These are phyloP conservation scores for Phyllotreta cruciferae DNA, from an alignment of 2,888 invertebrate species.

Conservation along the genomic window DNA sequence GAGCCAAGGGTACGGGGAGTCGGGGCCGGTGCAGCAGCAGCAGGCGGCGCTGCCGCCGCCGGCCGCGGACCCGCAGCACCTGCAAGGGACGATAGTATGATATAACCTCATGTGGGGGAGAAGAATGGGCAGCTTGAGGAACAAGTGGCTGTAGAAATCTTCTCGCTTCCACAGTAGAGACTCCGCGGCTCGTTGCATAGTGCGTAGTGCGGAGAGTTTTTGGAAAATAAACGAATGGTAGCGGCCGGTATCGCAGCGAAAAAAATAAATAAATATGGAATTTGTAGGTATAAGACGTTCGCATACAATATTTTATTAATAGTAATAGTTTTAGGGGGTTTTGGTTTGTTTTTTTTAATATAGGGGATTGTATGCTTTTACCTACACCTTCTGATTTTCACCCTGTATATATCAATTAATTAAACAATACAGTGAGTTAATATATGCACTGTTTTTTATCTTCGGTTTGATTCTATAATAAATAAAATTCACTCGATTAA, in stretches of 20 bases:
- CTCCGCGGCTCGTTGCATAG: constrained; percentile 37
- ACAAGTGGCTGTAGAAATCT: constrained; percentile 73
- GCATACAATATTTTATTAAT: too few relatives aligned
- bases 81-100: constrained; percentile 94
- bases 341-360: too few relatives aligned
- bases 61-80: constrained; percentile 72
- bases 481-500: background rate
- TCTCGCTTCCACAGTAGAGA: constrained; percentile 59
- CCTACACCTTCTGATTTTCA: too few relatives aligned
- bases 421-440: too few relatives aligned
- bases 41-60: constrained; percentile 58
- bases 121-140: constrained; percentile 80
- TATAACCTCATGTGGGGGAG: constrained; percentile 94
- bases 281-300: too few relatives aligned
- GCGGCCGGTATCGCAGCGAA: background rate
- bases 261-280: too few relatives aligned
- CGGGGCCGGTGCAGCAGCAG: constrained; percentile 52
- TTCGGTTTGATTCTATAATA: background rate
- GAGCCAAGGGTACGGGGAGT: constrained; percentile 52
- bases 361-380: too few relatives aligned
- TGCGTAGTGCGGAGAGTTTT: constrained; percentile 22
- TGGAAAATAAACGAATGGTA: background rate
- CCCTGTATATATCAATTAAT: too few relatives aligned
- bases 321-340: too few relatives aligned
- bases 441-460: too few relatives aligned